A percentile compares a stretch with the other conserved stretches of the same genome.
Conservation (phyloP, 2,797 vertebrate genomes). For the Gambelia wislizenii region DNA sequence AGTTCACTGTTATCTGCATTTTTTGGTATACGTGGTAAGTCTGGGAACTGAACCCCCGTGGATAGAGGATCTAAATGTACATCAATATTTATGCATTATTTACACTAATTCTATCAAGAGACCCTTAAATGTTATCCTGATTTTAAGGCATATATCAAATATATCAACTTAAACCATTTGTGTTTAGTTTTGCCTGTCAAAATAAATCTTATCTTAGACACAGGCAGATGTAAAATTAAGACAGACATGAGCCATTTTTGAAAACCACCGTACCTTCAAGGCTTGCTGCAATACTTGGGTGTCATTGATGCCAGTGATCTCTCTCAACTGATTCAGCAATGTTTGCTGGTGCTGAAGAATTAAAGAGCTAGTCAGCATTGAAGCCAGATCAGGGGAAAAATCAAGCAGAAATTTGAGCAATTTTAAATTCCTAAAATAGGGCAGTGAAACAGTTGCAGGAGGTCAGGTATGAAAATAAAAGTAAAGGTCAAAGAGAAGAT, state of each 20-base stretch:
- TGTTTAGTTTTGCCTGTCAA: not conserved
- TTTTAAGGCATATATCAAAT: not conserved
- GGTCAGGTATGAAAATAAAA: not conserved
- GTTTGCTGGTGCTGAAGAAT: conserved; percentile 93
- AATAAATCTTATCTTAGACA: not conserved
- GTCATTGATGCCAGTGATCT: conserved; percentile 98
- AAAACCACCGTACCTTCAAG: conserved; percentile 86
- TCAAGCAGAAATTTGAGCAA: not conserved
- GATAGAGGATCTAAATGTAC: too few relatives aligned
- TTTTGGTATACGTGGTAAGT: too few relatives aligned
- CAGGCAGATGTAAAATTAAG: not conserved
- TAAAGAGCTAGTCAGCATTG: not conserved
- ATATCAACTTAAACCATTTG: not conserved
- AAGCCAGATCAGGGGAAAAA: not conserved
- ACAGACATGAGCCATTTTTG: not conserved
- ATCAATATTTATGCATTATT: not conserved
- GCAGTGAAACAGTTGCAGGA: not conserved
- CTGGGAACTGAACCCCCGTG: too few relatives aligned
- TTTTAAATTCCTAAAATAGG: not conserved
- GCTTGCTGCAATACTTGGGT: conserved; percentile 96
- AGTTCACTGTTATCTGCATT: too few relatives aligned
- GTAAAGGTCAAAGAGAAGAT: not conserved
- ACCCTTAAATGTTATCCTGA: not conserved
- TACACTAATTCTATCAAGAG: not conserved
- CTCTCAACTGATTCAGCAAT: conserved; percentile 96